Evolutionary conservation across 2,888 invertebrate genomes (phyloP).

Genomic region (Metopia argyrocephala): DNA sequence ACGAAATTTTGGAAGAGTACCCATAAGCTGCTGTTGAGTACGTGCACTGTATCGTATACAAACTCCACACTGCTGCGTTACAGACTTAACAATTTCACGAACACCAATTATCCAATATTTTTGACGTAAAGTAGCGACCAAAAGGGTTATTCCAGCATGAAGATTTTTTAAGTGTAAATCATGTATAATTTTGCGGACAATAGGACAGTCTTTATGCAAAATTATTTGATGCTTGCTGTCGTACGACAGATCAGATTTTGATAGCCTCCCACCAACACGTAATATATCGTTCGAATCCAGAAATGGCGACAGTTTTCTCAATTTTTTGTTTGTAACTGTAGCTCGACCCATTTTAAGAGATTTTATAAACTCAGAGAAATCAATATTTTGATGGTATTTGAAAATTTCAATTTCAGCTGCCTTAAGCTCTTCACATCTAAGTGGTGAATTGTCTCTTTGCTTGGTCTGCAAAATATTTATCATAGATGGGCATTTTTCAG

Average conservation of each 20-base stretch:
- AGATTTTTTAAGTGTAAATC: slow-evolving; percentile 3
- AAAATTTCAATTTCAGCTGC: background rate
- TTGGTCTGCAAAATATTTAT: background rate
- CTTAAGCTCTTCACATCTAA: background rate
- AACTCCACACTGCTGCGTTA: background rate
- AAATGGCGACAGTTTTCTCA: slow-evolving; percentile 14
- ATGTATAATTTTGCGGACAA: slow-evolving; percentile 11
- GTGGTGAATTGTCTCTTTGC: background rate
- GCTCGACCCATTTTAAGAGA: background rate
- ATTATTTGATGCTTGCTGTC: slow-evolving; percentile 39
- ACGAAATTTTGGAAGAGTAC: slow-evolving; percentile 18
- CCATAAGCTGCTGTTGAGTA: slow-evolving; percentile 5
- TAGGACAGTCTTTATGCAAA: background rate
- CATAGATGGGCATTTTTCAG: no score
- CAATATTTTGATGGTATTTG: background rate
- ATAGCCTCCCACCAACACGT: slow-evolving; percentile 4
- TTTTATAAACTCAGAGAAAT: slow-evolving; percentile 2
- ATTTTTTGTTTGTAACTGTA: slow-evolving; percentile 7
- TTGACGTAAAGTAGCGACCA: slow-evolving; percentile 7
- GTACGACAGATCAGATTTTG: slow-evolving; percentile 5
- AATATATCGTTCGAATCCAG: slow-evolving; percentile 6
- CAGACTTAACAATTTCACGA: background rate
- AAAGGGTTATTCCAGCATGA: slow-evolving; percentile 21
- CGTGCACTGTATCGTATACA: slow-evolving; percentile 21
- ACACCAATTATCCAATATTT: slow-evolving; percentile 14